Evolutionary conservation across 1,140 invertebrate species (phyloP).

Genomic region (Pogonus chalceus): DNA sequence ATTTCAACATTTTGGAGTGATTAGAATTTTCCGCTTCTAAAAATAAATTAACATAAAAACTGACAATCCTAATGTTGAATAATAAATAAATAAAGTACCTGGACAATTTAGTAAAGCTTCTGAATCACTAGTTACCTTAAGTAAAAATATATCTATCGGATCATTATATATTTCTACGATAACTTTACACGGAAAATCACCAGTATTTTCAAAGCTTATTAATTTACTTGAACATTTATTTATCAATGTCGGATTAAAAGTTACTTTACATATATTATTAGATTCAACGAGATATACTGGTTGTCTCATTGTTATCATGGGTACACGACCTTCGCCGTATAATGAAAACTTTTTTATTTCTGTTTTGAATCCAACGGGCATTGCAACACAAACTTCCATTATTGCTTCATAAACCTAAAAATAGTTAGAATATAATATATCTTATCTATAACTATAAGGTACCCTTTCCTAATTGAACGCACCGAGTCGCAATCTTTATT

Average conservation of each 20-base stretch:
- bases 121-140: slow-evolving; percentile 12
- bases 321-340: slow-evolving; percentile 20
- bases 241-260: slow-evolving; percentile 18
- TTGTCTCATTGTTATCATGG: slow-evolving; percentile 18
- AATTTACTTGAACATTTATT: background rate
- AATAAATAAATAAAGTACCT: slow-evolving; percentile 7
- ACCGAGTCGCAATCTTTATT: no score
- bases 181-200: slow-evolving; percentile 21
- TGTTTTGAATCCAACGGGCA: background rate
- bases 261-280: slow-evolving; percentile 8
- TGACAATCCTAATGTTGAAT: no score
- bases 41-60: background rate
- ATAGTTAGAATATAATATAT: background rate
- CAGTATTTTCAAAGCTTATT: slow-evolving; percentile 21
- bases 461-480: no score
- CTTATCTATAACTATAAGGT: background rate
- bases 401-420: background rate
- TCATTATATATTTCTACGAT: slow-evolving; percentile 17
- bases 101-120: slow-evolving; percentile 9
- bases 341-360: background rate
- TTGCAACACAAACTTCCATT: background rate
- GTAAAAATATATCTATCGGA: slow-evolving; percentile 8
- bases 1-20: slow-evolving; percentile 17
- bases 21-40: slow-evolving; percentile 5
- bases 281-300: slow-evolving; percentile 12